Evolutionary conservation across 2,113 vertebrate species (phyloP), one percentile per base, ranked within the genome.

Genomic region (Corythornis cristatus): DNA sequence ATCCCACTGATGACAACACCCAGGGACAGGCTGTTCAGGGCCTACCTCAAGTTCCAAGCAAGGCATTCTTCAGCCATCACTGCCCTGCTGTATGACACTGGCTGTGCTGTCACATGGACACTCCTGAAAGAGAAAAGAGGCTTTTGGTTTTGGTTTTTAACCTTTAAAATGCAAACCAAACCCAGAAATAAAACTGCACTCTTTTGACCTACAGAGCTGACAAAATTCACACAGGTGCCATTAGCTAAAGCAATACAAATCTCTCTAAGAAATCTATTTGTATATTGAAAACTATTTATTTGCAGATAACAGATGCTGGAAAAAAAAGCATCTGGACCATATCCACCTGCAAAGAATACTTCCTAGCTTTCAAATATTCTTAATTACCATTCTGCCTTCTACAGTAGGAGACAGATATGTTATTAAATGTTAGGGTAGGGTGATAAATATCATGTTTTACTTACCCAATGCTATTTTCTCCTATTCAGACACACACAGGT

Each of bases 11-110:
- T 60, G 43, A 15, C 57, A 79, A 3, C 26, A n/a, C 11, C 9
- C 71, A 61, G 29, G 8, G 5, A n/a, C 0, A 43, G 35, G 40
- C 14, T 89, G 3, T 25, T 70, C 61, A 28, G 53, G 51, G 28
- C 16, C 28, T 43, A 8, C 31, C 26, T 43, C 20, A 26, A 45
- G 17, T 33, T 12, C 67, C 42, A 43, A 68, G 66, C 13, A 51
- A 72, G 31, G 2, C 50, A 42, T 2, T 4, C 2, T 15, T 48
- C 56, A 70, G 45, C 20, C 57, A 42, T 26, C 31, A 53, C 6
- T 5, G 0, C 3, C 0, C 16, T 25, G 56, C 62, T 22, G 45
- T 25, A 2, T 12, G 1, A 1, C 13, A 8, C 21, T 7, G 53
- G 29, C 54, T 26, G 37, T 43, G 4, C 2, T 62, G 11, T 29